Evolutionary conservation across 2,113 vertebrate species (phyloP).

Genomic region (Menidia beryllina): DNA sequence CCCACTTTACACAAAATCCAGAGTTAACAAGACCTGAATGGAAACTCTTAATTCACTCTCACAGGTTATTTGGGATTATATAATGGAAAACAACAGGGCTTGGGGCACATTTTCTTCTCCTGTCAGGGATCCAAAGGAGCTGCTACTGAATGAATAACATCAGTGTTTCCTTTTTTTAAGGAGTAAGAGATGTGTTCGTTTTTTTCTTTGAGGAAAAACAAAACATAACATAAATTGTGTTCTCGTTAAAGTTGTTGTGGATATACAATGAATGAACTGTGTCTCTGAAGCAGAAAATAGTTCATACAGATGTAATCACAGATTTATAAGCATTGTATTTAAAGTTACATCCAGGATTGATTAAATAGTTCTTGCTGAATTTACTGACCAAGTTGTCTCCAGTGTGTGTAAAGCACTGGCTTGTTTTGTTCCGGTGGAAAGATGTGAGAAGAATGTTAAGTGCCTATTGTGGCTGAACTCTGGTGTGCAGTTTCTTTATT

Average conservation of each 20-base stretch:
- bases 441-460: conserved; percentile 19
- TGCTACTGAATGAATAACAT: background rate
- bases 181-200: background rate
- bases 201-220: background rate
- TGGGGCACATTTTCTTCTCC: background rate
- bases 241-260: background rate
- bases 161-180: background rate
- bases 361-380: background rate
- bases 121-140: background rate
- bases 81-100: background rate
- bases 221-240: background rate
- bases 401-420: background rate
- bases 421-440: conserved; percentile 8
- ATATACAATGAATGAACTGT: background rate
- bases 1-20: too few species aligned
- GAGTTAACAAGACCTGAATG: too few species aligned
- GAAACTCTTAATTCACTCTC: background rate
- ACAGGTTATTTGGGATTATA: background rate
- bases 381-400: background rate
- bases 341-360: background rate
- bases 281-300: too few species aligned
- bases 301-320: background rate
- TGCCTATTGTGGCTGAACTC: background rate
- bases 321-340: background rate
- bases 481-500: background rate